Base-by-base conservation (phyloP, 2,888 invertebrate species). In the Encarsia formosa region DNA sequence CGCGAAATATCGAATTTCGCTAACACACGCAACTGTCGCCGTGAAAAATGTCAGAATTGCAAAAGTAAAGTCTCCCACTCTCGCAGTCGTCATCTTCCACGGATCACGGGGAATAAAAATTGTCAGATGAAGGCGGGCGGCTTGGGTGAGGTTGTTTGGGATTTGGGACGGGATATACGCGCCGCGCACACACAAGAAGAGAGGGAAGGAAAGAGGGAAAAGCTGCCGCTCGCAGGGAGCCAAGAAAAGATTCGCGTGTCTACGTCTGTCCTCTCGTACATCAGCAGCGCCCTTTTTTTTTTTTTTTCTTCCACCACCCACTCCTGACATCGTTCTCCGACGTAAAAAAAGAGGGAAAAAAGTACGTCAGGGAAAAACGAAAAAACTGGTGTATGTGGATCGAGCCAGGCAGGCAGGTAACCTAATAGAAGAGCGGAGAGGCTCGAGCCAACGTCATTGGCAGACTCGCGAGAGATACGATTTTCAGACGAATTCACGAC, bases 381-480 rank as follows among this genome's bases (percentile, higher is more conserved):
- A n/a, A n/a, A n/a, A n/a, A n/a, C n/a, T n/a, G n/a, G n/a, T n/a
- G n/a, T n/a, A n/a, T 61, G 59, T 60, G 65, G 63, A 66, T 66
- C 65, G 69, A 67, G 65, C 66, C 68, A 69, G 69, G 70, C 69
- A 67, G 65, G 65, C 68, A 69, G 69, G 70, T 69, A 70, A 69
- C 68, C 70, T 69, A 71, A 71, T 70, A 71, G 70, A 69, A 69
- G 62, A n/a, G n/a, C n/a, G n/a, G n/a, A n/a, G n/a, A 64, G 65
- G 65, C 63, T 66, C 66, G 65, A 68, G 70, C 64, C 68, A 65
- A 66, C 71, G 70, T 70, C 69, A 70, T 71, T 70, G 71, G 71
- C 69, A 71, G 69, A 70, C 39, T 40, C 49, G 65, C 63, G 61
- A 40, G 62, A 61, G 63, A 61, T 63, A 65, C 63, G 68, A 66